Conservation (phyloP, 2,797 vertebrate species). For the Nasua narica region DNA sequence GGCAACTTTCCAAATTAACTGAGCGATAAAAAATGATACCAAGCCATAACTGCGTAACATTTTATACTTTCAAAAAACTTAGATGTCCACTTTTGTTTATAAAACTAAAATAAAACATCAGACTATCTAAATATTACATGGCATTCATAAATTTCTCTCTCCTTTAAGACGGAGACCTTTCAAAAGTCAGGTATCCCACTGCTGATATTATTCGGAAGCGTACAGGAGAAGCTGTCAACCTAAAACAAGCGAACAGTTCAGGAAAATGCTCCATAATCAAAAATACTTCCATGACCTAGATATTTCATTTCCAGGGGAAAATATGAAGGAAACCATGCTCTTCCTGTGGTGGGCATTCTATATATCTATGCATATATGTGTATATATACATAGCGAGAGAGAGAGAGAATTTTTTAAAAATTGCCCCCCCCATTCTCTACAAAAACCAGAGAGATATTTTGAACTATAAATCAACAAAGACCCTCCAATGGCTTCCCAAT, state of each 20-base stretch:
- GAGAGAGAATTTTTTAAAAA: no score
- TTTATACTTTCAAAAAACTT: not conserved
- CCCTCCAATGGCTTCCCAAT: not conserved
- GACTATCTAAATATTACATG: not conserved
- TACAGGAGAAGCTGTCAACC: not conserved
- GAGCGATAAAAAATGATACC: not conserved
- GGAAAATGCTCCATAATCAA: not conserved
- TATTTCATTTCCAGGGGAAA: not conserved
- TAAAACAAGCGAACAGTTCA: not conserved
- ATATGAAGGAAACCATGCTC: not conserved
- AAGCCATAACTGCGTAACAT: not conserved
- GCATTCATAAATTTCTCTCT: not conserved
- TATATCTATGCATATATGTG: not conserved
- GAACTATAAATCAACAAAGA: not conserved
- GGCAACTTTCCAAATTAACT: conserved; percentile 27
- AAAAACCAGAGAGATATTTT: not conserved
- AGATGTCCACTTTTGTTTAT: not conserved
- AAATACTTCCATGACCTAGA: not conserved
- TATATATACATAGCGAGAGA: no score
- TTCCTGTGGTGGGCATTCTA: not conserved
- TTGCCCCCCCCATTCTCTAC: not conserved
- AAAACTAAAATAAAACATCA: not conserved
- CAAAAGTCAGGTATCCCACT: not conserved
- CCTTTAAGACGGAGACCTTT: not conserved
- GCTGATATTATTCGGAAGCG: not conserved